phyloP scores from a whole-genome alignment of 2,113 vertebrate genomes.

The Cichladusa arquata region DNA sequence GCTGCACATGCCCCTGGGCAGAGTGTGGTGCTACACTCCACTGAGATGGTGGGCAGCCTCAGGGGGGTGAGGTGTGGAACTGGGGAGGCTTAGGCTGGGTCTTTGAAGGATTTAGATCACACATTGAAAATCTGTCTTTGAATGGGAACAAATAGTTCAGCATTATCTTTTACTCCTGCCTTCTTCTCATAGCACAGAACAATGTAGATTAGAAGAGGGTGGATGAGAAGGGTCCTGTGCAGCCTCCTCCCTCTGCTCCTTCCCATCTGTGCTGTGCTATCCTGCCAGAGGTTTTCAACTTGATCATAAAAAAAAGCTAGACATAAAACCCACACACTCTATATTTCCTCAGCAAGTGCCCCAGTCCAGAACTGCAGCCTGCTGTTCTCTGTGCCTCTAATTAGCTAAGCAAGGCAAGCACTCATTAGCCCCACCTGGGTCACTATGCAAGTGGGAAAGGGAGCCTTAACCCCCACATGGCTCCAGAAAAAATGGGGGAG shows the following conservation, averaged over 20 bases:
- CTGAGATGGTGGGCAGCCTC: accelerated
- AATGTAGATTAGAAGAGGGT: neutral
- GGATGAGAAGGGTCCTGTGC: neutral
- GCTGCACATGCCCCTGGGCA: accelerated
- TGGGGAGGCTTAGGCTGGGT: neutral
- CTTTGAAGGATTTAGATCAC: neutral
- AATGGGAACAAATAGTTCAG: neutral
- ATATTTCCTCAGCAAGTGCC: neutral
- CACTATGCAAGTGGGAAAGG: neutral
- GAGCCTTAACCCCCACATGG: neutral
- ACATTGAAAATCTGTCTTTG: neutral
- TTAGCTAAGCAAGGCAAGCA: slow-evolving; percentile 31
- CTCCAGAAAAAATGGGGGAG: neutral
- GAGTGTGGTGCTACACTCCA: accelerated
- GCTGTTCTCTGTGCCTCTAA: neutral
- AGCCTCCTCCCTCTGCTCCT: neutral
- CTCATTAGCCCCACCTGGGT: slow-evolving; percentile 54
- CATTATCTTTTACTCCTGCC: neutral
- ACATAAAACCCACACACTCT: neutral
- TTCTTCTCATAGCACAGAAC: neutral
- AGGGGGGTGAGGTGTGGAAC: neutral
- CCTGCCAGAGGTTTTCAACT: slow-evolving; percentile 12
- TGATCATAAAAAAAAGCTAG: neutral
- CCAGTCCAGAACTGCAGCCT: neutral
- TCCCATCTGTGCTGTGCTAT: neutral